phyloP scores from a whole-genome alignment of 2,113 vertebrate genomes.

The Lates calcarifer region DNA sequence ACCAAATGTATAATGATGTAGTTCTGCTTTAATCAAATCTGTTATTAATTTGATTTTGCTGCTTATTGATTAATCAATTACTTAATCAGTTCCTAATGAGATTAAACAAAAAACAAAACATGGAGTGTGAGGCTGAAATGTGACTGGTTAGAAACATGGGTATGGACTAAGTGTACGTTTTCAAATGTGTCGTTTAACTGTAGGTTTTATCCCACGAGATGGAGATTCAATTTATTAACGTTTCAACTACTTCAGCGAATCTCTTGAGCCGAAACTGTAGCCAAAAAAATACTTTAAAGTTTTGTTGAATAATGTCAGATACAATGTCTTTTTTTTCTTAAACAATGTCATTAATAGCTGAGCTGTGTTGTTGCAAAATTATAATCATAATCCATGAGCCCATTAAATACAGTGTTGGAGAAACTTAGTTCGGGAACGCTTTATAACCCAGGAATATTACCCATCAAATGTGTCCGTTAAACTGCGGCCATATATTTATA shows the following conservation, averaged over 20 bases:
- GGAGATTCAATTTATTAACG: no score
- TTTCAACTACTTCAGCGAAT: not conserved
- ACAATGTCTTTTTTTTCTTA: not conserved
- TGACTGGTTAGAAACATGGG: not conserved
- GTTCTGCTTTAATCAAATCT: no score
- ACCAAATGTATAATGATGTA: no score
- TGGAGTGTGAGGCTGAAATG: no score
- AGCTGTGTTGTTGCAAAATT: no score
- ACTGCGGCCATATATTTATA: no score
- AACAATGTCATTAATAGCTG: not conserved
- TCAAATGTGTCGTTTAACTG: not conserved
- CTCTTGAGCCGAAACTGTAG: not conserved
- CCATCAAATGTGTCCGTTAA: not conserved
- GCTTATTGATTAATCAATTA: no score
- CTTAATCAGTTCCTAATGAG: no score
- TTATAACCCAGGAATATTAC: not conserved
- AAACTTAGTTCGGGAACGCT: no score
- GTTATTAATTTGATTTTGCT: no score
- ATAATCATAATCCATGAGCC: not conserved
- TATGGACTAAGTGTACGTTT: not conserved
- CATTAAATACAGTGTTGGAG: not conserved
- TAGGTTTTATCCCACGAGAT: not conserved
- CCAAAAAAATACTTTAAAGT: not conserved
- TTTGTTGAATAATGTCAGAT: not conserved
- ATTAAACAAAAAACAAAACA: no score